These are phyloP conservation scores for Zaprionus nigranus DNA, from an alignment of 1,140 invertebrate genomes.

Conservation along the genomic window DNA sequence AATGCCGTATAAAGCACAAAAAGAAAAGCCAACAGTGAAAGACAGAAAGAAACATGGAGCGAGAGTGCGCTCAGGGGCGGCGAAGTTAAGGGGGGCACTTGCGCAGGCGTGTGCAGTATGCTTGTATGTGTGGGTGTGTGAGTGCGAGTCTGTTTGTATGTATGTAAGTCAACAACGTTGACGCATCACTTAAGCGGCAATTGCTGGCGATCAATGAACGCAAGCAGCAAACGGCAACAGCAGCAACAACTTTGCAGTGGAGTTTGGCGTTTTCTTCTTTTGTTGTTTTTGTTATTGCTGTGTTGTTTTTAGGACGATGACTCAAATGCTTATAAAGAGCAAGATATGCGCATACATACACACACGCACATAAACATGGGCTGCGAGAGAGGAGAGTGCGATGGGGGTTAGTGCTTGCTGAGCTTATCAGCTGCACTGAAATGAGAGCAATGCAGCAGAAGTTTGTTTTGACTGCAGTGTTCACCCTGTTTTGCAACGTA, in stretches of 20 bases:
- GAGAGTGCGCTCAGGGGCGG: constrained; percentile 49
- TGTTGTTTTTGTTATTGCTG: constrained; percentile 49
- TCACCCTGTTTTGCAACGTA: constrained; percentile 38
- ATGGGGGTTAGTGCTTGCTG: constrained; percentile 10
- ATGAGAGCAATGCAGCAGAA: constrained; percentile 32
- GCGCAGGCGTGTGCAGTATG: constrained; percentile 34
- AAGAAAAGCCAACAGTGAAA: constrained; percentile 79
- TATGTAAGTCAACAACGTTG: constrained; percentile 79
- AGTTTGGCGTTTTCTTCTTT: constrained; percentile 51
- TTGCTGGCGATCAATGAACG: constrained; percentile 82
- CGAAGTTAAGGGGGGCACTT: constrained; percentile 10
- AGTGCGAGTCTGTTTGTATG: constrained; percentile 26
- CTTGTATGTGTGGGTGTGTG: constrained; percentile 13
- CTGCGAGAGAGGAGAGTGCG: neutral
- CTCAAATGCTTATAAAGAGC: constrained; percentile 48
- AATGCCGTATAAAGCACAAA: constrained; percentile 77
- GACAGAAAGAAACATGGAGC: constrained; percentile 69
- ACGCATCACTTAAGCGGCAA: constrained; percentile 80
- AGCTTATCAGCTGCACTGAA: constrained; percentile 50
- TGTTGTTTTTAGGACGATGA: constrained; percentile 80
- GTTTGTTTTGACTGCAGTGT: constrained; percentile 18
- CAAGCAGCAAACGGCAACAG: constrained; percentile 50
- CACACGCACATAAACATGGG: neutral
- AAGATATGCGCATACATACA: constrained; percentile 9
- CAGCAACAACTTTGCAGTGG: constrained; percentile 51